Base-by-base conservation (phyloP, 2,888 invertebrate genomes). In the Epicampocera succincta region DNA sequence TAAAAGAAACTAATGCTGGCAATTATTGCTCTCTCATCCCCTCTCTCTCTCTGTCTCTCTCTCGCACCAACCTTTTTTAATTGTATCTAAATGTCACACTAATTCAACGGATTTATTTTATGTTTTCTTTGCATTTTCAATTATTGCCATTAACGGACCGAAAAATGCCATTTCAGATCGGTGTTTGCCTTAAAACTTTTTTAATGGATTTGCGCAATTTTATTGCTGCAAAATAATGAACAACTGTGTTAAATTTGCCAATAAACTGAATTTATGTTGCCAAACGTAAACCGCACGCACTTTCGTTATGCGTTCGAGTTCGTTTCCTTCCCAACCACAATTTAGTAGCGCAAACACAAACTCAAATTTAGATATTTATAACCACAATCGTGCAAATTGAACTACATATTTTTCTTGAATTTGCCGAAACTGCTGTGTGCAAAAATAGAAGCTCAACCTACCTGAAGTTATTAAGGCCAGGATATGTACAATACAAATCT, bases 381-480 rank as follows among this genome's bases (percentile, higher is more conserved):
- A 1, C 8, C 21, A 19, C 15, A 25, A 12, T 38, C 15, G 19
- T 65, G 33, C 33, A 6, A 61, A 33, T 60, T 46, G 38, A 78
- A 68, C 29, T 78, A 65, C n/a, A 46, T 19, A 25, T 9, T 52
- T 17, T 40, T 4, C 63, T 63, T 73, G 73, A 68, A 72, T 72
- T 72, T 65, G 50, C 42, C 13, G 13, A 63, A 63, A 52, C 48
- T 65, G 17, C 29, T 77, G 11, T 25, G 11, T 29, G 33, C 13
- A 69, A 69, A 61, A 33, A 33, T 33, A 58, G 38, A 25, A 1
- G 17, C 19, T 44, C 25, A 56, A 56, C 54, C 75, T 60, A 75
- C 60, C 65, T 75, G 75, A 80, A 58, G 58, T 48, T 71, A 66
- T 75, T 80, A 66, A 1, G 19, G 9, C 33, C 5, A 33, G 6